Evolutionary conservation across 2,113 vertebrate species (phyloP).

Genomic region (Bos javanicus): DNA sequence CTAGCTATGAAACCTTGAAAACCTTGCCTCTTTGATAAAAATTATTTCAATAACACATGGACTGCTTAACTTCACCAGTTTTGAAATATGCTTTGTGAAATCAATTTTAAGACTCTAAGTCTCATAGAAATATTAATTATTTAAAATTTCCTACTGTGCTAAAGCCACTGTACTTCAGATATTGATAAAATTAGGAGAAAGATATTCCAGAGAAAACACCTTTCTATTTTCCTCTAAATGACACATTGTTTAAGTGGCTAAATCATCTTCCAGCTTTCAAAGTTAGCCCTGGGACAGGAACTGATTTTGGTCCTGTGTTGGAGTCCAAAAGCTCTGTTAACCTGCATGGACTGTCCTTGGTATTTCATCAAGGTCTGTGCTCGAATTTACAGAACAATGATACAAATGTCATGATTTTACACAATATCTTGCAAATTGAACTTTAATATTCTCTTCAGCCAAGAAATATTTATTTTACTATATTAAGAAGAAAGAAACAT

Average conservation of each 20-base stretch:
- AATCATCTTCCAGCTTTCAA: background rate
- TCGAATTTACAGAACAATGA: background rate
- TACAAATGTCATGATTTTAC: background rate
- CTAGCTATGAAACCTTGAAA: background rate
- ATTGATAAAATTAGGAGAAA: background rate
- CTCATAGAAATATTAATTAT: background rate
- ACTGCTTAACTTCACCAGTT: background rate
- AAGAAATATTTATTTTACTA: background rate
- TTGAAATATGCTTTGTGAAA: background rate
- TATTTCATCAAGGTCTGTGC: background rate
- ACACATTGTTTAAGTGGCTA: background rate
- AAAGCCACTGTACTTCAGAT: background rate
- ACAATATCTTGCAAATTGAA: background rate
- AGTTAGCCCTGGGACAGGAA: background rate
- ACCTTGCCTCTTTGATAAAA: background rate
- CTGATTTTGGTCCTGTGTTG: background rate
- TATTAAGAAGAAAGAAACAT: background rate
- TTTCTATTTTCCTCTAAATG: background rate
- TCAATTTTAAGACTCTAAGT: background rate
- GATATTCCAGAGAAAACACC: background rate
- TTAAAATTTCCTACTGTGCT: background rate
- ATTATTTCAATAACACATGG: background rate
- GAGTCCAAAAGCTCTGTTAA: background rate
- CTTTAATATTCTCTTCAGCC: background rate
- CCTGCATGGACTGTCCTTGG: background rate